Evolutionary conservation across 2,797 vertebrate genomes (phyloP).

Genomic region (Loriculus beryllinus): DNA sequence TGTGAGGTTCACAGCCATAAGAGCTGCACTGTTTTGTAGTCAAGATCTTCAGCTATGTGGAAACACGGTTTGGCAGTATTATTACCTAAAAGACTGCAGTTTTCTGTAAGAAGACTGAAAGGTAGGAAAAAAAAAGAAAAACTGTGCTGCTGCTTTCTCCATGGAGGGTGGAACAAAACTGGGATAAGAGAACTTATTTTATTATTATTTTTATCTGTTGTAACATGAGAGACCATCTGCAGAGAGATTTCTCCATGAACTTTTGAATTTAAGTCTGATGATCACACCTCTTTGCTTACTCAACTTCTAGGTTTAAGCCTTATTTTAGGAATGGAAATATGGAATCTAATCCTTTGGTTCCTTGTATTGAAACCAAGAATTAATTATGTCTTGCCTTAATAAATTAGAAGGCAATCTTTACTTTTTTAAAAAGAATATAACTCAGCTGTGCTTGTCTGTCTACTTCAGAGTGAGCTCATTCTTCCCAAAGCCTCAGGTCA

Average conservation of each 20-base stretch:
- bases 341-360: background rate
- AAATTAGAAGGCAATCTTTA: constrained; percentile 6
- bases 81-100: background rate
- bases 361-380: background rate
- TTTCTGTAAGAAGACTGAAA: background rate
- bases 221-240: background rate
- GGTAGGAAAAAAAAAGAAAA: background rate
- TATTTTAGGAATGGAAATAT: background rate
- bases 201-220: background rate
- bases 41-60: background rate
- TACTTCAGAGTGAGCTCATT: constrained; percentile 15
- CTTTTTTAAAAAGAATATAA: constrained; percentile 21
- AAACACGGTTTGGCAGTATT: background rate
- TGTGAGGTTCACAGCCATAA: background rate
- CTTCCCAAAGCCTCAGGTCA: constrained; percentile 11
- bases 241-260: background rate
- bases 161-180: background rate
- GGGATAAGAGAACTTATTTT: background rate
- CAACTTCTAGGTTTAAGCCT: background rate
- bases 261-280: background rate
- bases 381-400: background rate
- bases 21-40: background rate
- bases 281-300: background rate
- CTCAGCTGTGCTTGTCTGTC: background rate
- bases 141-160: background rate